Conservation (phyloP, 2,113 vertebrate genomes). For the Montifringilla adamsi region DNA sequence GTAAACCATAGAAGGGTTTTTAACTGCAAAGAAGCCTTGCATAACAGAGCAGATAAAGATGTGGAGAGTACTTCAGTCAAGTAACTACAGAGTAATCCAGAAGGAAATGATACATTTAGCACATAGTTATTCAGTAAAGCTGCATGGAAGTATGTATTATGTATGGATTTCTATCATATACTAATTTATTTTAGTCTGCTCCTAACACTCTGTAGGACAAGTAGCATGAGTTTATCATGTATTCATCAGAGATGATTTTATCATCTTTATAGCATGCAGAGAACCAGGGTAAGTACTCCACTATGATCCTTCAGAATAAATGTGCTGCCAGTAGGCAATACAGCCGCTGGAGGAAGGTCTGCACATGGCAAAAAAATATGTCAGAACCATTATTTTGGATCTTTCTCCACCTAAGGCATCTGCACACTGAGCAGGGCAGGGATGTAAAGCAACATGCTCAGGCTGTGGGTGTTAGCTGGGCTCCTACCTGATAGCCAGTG, state of each 20-base stretch:
- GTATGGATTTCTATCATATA: neutral
- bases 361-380: neutral
- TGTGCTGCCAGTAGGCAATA: neutral
- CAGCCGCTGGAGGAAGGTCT: neutral
- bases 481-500: neutral
- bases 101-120: neutral
- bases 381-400: neutral
- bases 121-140: neutral
- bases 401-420: neutral
- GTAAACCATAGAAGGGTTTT: neutral
- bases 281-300: neutral
- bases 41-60: neutral
- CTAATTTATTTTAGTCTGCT: neutral
- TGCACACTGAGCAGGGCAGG: neutral
- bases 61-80: neutral
- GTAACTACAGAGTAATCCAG: neutral
- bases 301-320: neutral
- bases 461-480: accelerated
- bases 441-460: accelerated
- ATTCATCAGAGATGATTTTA: neutral
- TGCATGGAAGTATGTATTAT: neutral
- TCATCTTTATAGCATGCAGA: neutral
- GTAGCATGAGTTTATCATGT: neutral
- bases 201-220: neutral
- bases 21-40: neutral